These are phyloP conservation scores for Anneissia japonica DNA, from an alignment of 35 echinoderm and acorn worm species.

Conservation along the genomic window DNA sequence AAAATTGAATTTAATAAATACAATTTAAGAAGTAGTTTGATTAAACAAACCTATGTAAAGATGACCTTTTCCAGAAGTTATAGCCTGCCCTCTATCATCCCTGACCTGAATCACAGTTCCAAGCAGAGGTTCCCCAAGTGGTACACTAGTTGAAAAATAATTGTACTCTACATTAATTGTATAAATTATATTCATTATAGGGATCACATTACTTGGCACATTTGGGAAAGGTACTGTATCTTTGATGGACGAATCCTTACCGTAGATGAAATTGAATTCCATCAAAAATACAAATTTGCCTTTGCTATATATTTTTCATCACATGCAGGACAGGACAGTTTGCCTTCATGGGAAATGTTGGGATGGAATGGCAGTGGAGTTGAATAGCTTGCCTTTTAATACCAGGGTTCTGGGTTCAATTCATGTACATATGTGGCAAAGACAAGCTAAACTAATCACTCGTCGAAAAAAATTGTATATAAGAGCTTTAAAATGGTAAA, in stretches of 20 bases:
- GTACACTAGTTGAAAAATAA: conserved; percentile 54
- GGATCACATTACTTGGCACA: neutral
- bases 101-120: conserved; percentile 57
- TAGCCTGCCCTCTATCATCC: conserved; percentile 25
- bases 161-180: neutral
- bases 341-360: neutral
- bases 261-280: neutral
- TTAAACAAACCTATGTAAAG: conserved; percentile 67
- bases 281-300: neutral
- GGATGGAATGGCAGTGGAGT: too few species aligned
- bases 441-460: too few species aligned
- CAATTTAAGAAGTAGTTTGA: too few species aligned
- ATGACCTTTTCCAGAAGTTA: conserved; percentile 40
- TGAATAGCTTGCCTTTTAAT: too few species aligned
- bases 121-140: conserved; percentile 50
- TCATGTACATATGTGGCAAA: too few species aligned
- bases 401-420: too few species aligned
- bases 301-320: neutral
- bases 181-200: neutral
- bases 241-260: too few species aligned
- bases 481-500: too few species aligned
- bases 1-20: too few species aligned
- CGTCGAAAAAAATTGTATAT: too few species aligned
- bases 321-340: neutral
- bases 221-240: neutral